Evolutionary conservation across 2,797 vertebrate genomes (phyloP).

Genomic region (Xenentodon cancila): DNA sequence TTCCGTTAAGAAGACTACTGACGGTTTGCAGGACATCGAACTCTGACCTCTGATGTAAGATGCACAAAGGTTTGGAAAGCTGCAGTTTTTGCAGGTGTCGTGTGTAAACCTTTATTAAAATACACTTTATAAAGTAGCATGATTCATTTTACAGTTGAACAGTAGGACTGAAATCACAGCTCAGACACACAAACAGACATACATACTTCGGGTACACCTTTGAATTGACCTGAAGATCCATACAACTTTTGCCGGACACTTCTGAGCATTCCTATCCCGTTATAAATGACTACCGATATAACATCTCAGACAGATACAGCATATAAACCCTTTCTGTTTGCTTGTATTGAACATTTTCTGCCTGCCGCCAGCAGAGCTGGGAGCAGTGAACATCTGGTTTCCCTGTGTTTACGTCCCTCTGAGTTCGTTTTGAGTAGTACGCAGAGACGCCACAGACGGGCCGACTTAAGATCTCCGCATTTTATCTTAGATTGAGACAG

Average conservation of each 20-base stretch:
- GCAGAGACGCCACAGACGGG: constrained; percentile 54
- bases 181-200: not conserved
- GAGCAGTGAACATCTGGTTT: constrained; percentile 68
- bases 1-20: not conserved
- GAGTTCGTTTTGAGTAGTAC: constrained; percentile 56
- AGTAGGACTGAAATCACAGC: no score
- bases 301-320: constrained; percentile 26
- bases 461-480: constrained; percentile 51
- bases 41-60: not conserved
- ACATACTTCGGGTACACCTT: constrained; percentile 7
- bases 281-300: constrained; percentile 1
- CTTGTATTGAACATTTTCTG: constrained; percentile 54
- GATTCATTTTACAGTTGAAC: not conserved
- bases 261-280: constrained; percentile 5
- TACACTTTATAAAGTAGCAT: not conserved
- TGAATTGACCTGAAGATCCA: constrained; percentile 9
- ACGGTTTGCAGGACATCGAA: not conserved
- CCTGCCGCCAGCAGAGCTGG: constrained; percentile 45
- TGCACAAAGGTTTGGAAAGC: not conserved
- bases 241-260: not conserved
- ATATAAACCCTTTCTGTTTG: constrained; percentile 38
- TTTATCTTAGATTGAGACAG: constrained; percentile 45
- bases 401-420: constrained; percentile 61
- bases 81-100: constrained; percentile 2
- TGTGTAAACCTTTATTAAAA: not conserved